Evolutionary conservation across 2,113 vertebrate species (phyloP), one percentile per base, ranked within the genome.

Genomic region (Clarias gariepinus): DNA sequence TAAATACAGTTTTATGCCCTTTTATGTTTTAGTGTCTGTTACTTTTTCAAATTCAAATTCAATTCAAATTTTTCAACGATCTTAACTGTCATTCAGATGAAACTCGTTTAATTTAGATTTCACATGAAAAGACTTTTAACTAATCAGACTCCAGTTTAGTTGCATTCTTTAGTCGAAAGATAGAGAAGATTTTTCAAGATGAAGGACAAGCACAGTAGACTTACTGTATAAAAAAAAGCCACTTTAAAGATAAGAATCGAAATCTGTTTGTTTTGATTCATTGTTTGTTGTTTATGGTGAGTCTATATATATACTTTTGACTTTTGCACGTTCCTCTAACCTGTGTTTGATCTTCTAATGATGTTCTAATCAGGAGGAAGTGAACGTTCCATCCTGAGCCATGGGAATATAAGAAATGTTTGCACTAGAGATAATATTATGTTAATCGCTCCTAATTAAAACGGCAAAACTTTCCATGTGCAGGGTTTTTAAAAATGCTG

Each of bases 371-470:
- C 79, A 55, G 74, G 80, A 82, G 52, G 76, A 64, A 85, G 61
- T 52, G 86, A 83, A 90, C 86, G 82, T 83, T 88, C 84, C 87
- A 41, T 89, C 81, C 87, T 33, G 58, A 88, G 60, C 74, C 64
- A 30, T 87, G 88, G 83, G 88, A 89, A 88, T 80, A 87, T 83
- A 74, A 74, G 87, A 87, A 85, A 1, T 88, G 88, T 89, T 87
- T 87, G 88, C 85, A 87, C 89, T 88, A 69, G 82, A 88, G 89
- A 88, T 81, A 82, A 71, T 47, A 81, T 84, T 82, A 82, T 85
- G 86, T 74, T 85, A 88, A 89, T 89, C 77, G 63, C 28, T 89
- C 77, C 79, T 82, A 63, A 81, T 71, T 84, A 33, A 87, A 84
- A 85, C 6, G 57, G n/a, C 58, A 18, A 66, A 55, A 52, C 66